A percentile compares a stretch with the other conserved stretches of the same genome.
Evolutionary conservation across 2,888 invertebrate species (phyloP).

Genomic region (Augochlorella aurata): DNA sequence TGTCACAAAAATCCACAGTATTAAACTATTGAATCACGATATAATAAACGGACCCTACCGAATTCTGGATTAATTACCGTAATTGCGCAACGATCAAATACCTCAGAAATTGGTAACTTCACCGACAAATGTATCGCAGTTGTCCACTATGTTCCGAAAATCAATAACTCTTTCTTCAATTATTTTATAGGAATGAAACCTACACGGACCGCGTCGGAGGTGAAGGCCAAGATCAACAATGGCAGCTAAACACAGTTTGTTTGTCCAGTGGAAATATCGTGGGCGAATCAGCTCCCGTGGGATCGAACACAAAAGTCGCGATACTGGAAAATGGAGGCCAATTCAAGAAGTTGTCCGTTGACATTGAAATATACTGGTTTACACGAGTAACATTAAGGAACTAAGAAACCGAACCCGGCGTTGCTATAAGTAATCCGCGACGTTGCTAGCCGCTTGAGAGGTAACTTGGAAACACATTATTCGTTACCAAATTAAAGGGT

Average conservation of each 20-base stretch:
- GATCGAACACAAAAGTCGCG: background rate
- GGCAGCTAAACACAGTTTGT: background rate
- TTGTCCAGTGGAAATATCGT: constrained; percentile 6
- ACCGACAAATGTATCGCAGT: too few species aligned
- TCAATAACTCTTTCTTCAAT: background rate
- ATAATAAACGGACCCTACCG: too few species aligned
- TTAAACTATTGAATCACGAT: too few species aligned
- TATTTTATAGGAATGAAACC: background rate
- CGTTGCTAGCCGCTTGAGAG: background rate
- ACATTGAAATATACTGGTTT: background rate
- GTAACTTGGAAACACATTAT: background rate
- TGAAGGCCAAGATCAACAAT: constrained; percentile 18
- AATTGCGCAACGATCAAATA: too few species aligned
- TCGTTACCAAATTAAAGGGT: background rate
- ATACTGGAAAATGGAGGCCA: background rate
- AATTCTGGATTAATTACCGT: too few species aligned
- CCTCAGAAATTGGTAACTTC: too few species aligned
- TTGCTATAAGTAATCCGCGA: background rate
- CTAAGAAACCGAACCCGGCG: background rate
- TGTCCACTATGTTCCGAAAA: too few species aligned
- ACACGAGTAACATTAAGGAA: background rate
- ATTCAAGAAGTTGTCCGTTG: constrained; percentile 3
- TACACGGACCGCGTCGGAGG: background rate
- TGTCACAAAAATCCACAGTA: too few species aligned
- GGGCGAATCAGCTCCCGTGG: background rate